Conservation (phyloP, 2,797 vertebrate species). For the Mycteria americana region DNA sequence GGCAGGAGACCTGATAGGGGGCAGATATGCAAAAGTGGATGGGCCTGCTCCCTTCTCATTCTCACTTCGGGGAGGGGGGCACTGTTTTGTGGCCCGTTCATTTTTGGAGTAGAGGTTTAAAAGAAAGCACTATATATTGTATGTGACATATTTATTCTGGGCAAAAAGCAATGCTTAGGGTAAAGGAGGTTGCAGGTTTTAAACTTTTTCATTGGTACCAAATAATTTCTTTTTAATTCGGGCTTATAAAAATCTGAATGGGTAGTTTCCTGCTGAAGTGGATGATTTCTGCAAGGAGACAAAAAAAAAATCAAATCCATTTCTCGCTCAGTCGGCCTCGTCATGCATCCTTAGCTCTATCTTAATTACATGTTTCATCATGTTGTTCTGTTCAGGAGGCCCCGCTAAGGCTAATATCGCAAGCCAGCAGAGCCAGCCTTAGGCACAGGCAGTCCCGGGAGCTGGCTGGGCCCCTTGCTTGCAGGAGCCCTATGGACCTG, state of each 20-base stretch:
- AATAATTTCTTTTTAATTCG: conserved; percentile 61
- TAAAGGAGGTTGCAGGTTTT: conserved; percentile 38
- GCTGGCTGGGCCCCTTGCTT: not conserved
- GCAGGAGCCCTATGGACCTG: not conserved
- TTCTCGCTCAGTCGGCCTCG: conserved; percentile 62
- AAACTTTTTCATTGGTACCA: conserved; percentile 45
- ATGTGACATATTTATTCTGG: not conserved
- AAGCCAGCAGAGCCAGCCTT: conserved; percentile 39
- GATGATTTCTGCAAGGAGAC: conserved; percentile 64
- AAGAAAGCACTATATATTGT: not conserved
- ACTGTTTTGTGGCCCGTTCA: not conserved
- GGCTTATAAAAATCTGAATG: conserved; percentile 30
- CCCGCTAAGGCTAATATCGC: conserved; percentile 32
- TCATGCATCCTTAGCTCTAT: conserved; percentile 69
- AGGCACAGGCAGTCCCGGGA: not conserved
- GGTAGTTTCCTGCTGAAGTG: conserved; percentile 52
- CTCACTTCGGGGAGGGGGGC: not conserved
- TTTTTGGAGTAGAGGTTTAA: not conserved
- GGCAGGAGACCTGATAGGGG: not conserved
- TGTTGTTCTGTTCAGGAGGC: conserved; percentile 53
- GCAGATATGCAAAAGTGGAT: not conserved
- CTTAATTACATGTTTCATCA: conserved; percentile 70
- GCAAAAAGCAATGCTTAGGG: conserved; percentile 4
- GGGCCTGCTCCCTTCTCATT: not conserved
- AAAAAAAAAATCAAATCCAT: conserved; percentile 60